These are phyloP conservation scores for Amphiprion ocellaris DNA, from an alignment of 2,113 vertebrate species.

Conservation along the genomic window DNA sequence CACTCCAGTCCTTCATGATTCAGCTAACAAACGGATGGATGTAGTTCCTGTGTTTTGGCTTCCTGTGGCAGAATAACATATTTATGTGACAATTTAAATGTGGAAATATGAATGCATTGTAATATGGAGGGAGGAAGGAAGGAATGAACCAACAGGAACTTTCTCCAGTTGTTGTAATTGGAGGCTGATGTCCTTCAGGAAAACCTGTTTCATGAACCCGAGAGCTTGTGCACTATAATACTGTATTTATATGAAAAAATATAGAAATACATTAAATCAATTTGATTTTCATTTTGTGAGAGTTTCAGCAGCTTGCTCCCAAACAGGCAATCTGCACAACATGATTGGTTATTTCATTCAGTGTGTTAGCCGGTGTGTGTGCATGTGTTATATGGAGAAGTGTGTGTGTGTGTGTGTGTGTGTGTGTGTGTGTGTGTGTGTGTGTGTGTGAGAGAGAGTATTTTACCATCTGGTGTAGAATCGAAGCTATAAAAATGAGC, in stretches of 20 bases:
- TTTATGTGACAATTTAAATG: not conserved
- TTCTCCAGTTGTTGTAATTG: not conserved
- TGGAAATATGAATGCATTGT: not conserved
- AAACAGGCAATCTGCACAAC: not conserved
- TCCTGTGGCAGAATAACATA: too few species aligned
- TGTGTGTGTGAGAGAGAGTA: not conserved
- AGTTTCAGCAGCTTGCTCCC: not conserved
- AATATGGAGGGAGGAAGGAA: not conserved
- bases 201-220: not conserved
- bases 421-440: not conserved
- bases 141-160: not conserved
- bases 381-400: too few species aligned
- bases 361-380: not conserved
- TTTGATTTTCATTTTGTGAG: not conserved
- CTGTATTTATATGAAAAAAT: not conserved
- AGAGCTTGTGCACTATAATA: not conserved
- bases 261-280: not conserved
- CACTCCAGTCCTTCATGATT: too few species aligned
- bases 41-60: too few species aligned
- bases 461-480: not conserved
- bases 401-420: not conserved
- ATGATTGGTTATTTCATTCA: not conserved
- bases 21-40: too few species aligned
- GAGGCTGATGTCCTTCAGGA: not conserved
- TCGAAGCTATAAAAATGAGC: slow-evolving; percentile 10